These are phyloP conservation scores for Bos taurus DNA, from an alignment of 2,113 vertebrate species.

Conservation along the genomic window ARS-UCD2.0 NC_037338.1:5532001-5532500, in stretches of 20 bases:
- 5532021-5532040: not conserved
- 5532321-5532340: not conserved
- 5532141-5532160: fast-evolving
- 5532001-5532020: not conserved
- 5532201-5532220: not conserved
- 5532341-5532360: not conserved
- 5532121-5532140: not conserved
- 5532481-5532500: not conserved
- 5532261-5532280: not conserved
- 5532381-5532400: not conserved
- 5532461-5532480: not conserved
- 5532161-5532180: not conserved
- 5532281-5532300: not conserved
- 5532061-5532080: not conserved
- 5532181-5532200: not conserved
- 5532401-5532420: not conserved
- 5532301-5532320: not conserved
- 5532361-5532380: not conserved
- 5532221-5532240: not conserved
- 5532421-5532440: not conserved
- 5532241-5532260: not conserved
- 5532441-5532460: not conserved
- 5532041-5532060: not conserved
- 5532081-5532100: not conserved
- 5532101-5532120: not conserved